Base-by-base conservation (phyloP, 1,140 invertebrate genomes). In the Eurytemora carolleeae region DNA sequence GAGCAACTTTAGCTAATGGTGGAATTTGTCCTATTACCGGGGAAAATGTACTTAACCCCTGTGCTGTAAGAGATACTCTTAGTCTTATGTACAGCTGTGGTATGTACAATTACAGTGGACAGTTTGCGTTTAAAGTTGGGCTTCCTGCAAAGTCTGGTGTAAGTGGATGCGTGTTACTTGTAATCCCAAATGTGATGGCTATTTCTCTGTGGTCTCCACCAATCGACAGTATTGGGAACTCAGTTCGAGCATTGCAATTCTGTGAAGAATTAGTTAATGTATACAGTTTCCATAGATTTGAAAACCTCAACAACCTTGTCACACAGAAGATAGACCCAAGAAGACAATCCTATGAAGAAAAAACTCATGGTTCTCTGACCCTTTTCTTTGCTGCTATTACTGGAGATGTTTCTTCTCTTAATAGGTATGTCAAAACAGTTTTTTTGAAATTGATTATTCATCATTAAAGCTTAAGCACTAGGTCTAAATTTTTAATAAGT, bases 141-240 rank as follows among this genome's bases (percentile, higher is more conserved):
- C 77, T 98, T 55, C 94, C 94, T n/a, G 91, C 90, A 12, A 98
- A 98, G 75, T 96, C 93, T 0, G 93, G 93, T 24, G 93, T 98
- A 0, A 89, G 86, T 23, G 94, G 94, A 22, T 84, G 82, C 58
- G 84, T 97, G 71, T 75, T 98, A 64, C 80, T 98, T 21, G 92
- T 98, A 1, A 86, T 98, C 18, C 94, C 94, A 1, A 97, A 98
- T 73, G 88, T 96, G 0, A 90, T 93, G 87, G 90, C 90, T 22
- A 86, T 94, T 24, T 91, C 86, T 69, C 80, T 87, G 0, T 98
- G 90, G 88, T 95, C 92, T 0, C 94, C 94, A 20, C 85, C 86
- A 0, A 74, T 98, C 0, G 94, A 98, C 72, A 72, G 79, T 3
- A 76, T 91, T 31, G 91, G 93, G 18, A 95, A 95, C 71, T 88